Conservation (phyloP, 2,888 invertebrate genomes). For the Hermaeophaga mercurialis region DNA sequence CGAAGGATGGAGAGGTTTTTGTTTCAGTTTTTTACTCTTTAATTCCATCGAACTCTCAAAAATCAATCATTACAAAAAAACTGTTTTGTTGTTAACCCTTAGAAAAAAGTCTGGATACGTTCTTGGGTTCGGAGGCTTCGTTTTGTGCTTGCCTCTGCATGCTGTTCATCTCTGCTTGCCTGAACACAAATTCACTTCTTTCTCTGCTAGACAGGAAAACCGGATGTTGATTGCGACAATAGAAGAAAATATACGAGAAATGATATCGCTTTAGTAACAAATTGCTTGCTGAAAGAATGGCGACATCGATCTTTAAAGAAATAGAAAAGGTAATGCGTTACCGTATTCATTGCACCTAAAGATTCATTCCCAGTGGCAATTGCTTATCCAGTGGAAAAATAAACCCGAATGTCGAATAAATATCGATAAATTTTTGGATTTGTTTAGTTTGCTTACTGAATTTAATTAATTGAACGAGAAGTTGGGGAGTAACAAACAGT, state of each 20-base stretch:
- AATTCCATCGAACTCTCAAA: too few species aligned
- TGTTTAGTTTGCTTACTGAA: not conserved
- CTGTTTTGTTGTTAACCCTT: conserved; percentile 5
- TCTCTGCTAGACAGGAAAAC: conserved; percentile 54
- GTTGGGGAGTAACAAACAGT: too few species aligned
- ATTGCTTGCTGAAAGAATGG: conserved; percentile 50
- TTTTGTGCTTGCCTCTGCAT: conserved; percentile 55
- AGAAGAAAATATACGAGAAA: conserved; percentile 53
- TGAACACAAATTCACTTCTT: conserved; percentile 54
- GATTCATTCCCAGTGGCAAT: conserved; percentile 29
- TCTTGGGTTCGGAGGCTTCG: conserved; percentile 20
- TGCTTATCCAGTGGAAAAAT: conserved; percentile 28
- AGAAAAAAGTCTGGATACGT: not conserved
- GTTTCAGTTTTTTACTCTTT: too few species aligned
- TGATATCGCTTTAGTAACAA: conserved; percentile 52
- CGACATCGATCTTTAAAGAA: conserved; percentile 40
- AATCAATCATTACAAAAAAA: too few species aligned
- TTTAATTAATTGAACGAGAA: not conserved
- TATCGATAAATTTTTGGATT: not conserved
- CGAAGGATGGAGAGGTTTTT: too few species aligned
- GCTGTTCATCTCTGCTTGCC: conserved; percentile 42
- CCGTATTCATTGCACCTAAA: conserved; percentile 25
- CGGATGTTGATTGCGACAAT: conserved; percentile 59
- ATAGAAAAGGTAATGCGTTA: conserved; percentile 27
- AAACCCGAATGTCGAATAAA: conserved; percentile 11